These are phyloP conservation scores for Alethe castanea DNA, from an alignment of 2,113 vertebrate species.

Conservation along the genomic window DNA sequence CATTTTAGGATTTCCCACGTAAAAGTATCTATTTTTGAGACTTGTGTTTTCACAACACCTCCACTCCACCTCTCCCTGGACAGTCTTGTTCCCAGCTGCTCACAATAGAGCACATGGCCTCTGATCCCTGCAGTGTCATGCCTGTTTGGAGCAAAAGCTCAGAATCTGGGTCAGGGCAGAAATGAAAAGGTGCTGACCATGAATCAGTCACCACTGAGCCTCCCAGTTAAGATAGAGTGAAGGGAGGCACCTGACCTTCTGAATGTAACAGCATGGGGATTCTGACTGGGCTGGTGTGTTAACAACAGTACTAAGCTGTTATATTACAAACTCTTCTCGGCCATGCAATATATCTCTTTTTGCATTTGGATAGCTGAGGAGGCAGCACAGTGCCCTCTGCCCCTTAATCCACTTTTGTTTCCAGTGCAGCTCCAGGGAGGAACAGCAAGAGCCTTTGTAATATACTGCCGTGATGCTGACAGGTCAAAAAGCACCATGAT, in stretches of 20 bases:
- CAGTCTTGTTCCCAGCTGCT: not conserved
- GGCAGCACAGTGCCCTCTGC: not conserved
- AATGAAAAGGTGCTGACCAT: not conserved
- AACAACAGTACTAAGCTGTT: not conserved
- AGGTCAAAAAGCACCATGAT: conserved; percentile 3
- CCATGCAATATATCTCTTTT: not conserved
- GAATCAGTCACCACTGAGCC: not conserved
- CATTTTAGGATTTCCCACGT: not conserved
- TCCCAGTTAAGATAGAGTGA: not conserved
- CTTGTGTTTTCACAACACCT: not conserved
- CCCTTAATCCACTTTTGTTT: not conserved
- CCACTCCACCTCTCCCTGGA: not conserved
- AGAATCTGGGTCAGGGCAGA: not conserved
- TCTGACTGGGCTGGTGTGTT: not conserved
- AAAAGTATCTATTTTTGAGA: not conserved
- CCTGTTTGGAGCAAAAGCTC: not conserved
- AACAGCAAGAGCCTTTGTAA: not conserved
- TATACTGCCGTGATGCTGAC: not conserved
- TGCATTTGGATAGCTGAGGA: not conserved
- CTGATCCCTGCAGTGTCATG: not conserved
- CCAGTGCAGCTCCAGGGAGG: not conserved
- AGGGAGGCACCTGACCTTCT: not conserved
- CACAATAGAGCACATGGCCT: not conserved
- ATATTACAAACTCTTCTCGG: not conserved
- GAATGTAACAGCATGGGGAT: not conserved